Evolutionary conservation across 2,888 invertebrate genomes (phyloP), one percentile per base, ranked within the genome.

Genomic region (Drosophila yooni): DNA sequence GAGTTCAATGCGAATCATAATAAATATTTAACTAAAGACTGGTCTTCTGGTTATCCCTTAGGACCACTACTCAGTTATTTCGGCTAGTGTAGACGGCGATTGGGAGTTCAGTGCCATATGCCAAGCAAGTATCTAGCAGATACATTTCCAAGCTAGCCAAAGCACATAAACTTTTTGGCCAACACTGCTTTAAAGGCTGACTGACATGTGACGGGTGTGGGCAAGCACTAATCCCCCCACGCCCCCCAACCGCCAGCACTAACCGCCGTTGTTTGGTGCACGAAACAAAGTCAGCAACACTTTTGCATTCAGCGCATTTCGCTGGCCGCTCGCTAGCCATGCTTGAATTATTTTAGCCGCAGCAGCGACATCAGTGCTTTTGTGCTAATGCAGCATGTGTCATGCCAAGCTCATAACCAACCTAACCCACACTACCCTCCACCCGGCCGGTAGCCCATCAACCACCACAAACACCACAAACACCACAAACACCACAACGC

Each of bases 311-410:
- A 38, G 50, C 40, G 38, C 56, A n/a, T 77, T 68, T 53, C 63
- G 69, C 72, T 76, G 75, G 34, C 60, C 74, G 76, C 53, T 70
- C 64, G 70, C 75, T 52, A 64, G 70, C 75, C 66, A 27, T 36
- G 54, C 54, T 38, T 56, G 36, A 61, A 57, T 78, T 78, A 79
- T 79, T 78, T 76, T 60, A 75, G 63, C 72, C 53, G 63, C 74
- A 74, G 29, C 50, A 27, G 56, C 58, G 29, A 59, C 54, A 62
- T 61, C 57, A 67, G 82, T 58, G 21, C 27, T 75, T 75, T 62
- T 71, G 70, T 82, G 76, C 70, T 69, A 76, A 88, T 81, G 82
- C 88, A 79, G 82, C 79, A 75, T 70, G 63, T 50, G 31, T 56
- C 48, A n/a, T 52, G 5, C 53, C 48, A 8, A 13, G 25, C 61